Evolutionary conservation across 1,140 invertebrate genomes (phyloP).

Genomic region (Maniola jurtina): DNA sequence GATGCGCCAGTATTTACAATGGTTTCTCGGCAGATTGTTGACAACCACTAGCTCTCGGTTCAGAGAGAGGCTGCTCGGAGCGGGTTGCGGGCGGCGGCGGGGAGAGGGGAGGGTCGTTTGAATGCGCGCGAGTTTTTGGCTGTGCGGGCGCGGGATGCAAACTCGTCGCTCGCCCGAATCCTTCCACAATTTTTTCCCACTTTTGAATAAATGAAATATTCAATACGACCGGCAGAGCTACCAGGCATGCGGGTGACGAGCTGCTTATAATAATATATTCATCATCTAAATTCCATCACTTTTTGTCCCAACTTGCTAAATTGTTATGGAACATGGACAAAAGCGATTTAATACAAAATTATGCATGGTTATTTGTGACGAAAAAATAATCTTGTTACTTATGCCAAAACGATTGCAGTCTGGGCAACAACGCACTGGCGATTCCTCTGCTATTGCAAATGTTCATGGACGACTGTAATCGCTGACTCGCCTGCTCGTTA

Average conservation of each 20-base stretch:
- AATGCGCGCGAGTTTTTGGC: constrained; percentile 55
- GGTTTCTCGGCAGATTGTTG: too few species aligned
- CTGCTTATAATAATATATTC: constrained; percentile 15
- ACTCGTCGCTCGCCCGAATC: constrained; percentile 46
- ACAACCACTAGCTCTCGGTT: not conserved
- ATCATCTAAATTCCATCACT: constrained; percentile 24
- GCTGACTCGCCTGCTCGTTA: too few species aligned
- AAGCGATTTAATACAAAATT: not conserved
- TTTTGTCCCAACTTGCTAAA: constrained; percentile 5
- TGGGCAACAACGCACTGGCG: too few species aligned
- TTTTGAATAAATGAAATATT: constrained; percentile 70
- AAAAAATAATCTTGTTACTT: too few species aligned
- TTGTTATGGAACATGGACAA: not conserved
- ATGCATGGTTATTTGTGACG: too few species aligned
- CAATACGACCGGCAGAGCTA: constrained; percentile 41
- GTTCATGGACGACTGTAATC: too few species aligned
- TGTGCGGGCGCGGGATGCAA: constrained; percentile 39
- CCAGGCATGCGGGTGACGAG: constrained; percentile 22
- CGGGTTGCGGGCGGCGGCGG: constrained; percentile 24
- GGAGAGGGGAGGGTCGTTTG: constrained; percentile 44
- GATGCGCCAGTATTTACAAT: too few species aligned
- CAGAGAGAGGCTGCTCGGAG: not conserved
- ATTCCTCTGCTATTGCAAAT: too few species aligned
- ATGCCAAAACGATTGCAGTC: too few species aligned
- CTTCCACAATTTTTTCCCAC: constrained; percentile 45